Conservation (phyloP, 30 jellyfish, hydroid and myxozoan genomes). For the Catostylus mosaicus region DNA sequence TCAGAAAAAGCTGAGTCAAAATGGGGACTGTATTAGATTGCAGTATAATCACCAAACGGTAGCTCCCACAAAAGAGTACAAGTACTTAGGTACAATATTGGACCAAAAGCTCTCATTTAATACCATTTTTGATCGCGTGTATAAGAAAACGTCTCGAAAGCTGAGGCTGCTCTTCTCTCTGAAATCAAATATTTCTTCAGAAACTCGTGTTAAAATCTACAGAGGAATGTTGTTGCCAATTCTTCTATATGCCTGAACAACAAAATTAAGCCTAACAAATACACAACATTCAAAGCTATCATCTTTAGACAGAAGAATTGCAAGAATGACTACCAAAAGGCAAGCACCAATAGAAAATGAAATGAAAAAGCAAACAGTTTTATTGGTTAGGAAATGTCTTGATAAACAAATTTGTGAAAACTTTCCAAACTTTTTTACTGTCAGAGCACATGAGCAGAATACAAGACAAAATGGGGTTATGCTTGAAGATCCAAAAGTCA, state of each 20-base stretch:
- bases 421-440: conserved; percentile 33
- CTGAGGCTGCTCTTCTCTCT: conserved; percentile 21
- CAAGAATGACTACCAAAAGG: conserved; percentile 53
- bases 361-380: conserved; percentile 40
- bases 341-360: conserved; percentile 39
- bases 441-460: conserved; percentile 30
- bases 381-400: conserved; percentile 57
- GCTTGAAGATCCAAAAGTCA: conserved; percentile 32
- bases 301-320: conserved; percentile 11
- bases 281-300: conserved; percentile 40
- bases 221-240: neutral
- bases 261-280: conserved; percentile 20
- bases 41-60: too few relatives aligned
- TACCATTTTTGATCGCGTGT: conserved; percentile 47
- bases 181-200: neutral
- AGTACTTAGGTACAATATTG: conserved; percentile 35
- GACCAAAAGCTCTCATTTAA: conserved; percentile 35
- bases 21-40: too few relatives aligned
- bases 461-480: conserved; percentile 31
- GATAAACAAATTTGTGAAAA: conserved; percentile 36
- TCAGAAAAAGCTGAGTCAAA: too few relatives aligned
- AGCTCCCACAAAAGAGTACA: too few relatives aligned
- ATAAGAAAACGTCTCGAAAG: conserved; percentile 58
- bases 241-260: conserved; percentile 4
- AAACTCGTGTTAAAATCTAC: neutral